Conservation (phyloP, 2,113 vertebrate genomes). For the Mixornis gularis region DNA sequence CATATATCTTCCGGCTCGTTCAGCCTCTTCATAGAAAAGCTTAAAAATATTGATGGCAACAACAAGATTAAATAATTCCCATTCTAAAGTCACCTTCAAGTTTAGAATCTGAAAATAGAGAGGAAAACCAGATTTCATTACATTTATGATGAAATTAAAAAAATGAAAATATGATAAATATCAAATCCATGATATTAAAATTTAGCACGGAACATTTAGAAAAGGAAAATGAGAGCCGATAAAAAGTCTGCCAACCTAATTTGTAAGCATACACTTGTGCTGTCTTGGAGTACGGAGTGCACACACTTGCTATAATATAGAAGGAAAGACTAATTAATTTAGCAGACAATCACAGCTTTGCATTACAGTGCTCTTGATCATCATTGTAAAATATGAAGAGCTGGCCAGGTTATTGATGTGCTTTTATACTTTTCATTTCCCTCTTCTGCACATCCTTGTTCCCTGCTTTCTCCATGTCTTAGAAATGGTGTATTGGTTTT, state of each 20-base stretch:
- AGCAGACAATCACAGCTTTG: not conserved
- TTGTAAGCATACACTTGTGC: not conserved
- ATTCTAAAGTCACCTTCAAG: not conserved
- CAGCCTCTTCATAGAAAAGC: not conserved
- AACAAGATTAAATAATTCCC: not conserved
- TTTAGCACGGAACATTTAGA: not conserved
- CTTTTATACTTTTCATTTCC: not conserved
- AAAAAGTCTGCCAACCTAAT: not conserved
- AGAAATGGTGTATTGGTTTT: not conserved
- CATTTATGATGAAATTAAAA: not conserved
- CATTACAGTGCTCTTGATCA: not conserved
- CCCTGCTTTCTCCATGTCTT: not conserved
- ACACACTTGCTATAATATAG: not conserved
- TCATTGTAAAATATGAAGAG: not conserved
- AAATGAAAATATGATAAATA: not conserved
- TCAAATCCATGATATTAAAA: not conserved
- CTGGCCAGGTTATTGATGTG: not conserved
- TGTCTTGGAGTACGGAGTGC: not conserved
- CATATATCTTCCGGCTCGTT: not conserved
- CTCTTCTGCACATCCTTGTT: fast-evolving
- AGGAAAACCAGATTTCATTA: not conserved
- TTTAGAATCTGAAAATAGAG: not conserved
- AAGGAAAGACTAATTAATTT: not conserved
- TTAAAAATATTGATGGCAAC: not conserved
- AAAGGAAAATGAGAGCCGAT: not conserved